phyloP scores from a whole-genome alignment of 2,888 invertebrate species.

The Zaprionus obscuricornis region DNA sequence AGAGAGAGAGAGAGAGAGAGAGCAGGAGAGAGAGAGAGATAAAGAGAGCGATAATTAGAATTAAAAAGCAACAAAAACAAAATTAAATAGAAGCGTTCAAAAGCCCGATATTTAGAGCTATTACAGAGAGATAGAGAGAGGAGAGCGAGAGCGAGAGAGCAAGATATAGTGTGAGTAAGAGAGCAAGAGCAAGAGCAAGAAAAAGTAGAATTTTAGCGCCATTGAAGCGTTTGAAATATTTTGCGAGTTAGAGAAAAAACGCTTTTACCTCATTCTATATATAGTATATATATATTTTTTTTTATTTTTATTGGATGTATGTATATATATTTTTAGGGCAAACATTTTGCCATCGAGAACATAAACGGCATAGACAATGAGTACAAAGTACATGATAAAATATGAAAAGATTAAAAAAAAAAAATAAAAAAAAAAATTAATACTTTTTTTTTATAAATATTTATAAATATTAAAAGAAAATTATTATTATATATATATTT shows the following conservation, averaged over 20 bases:
- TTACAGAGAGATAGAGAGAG: conserved; percentile 16
- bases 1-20: conserved; percentile 17
- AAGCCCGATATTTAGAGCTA: neutral
- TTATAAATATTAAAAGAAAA: conserved; percentile 14
- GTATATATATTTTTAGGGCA: conserved; percentile 42
- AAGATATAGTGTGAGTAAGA: no score
- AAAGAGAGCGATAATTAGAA: no score
- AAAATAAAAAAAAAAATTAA: conserved; percentile 35
- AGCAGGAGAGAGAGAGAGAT: conserved; percentile 13
- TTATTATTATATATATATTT: conserved; percentile 6
- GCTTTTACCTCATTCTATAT: conserved; percentile 75
- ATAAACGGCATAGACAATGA: conserved; percentile 55
- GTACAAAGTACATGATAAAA: conserved; percentile 72
- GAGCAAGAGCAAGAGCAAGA: conserved; percentile 38
- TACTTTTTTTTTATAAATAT: conserved; percentile 14
- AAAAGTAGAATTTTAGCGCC: conserved; percentile 46
- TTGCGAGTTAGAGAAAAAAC: conserved; percentile 61
- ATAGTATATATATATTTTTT: conserved; percentile 33
- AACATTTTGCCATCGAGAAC: conserved; percentile 54
- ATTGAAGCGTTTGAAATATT: conserved; percentile 35
- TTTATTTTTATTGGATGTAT: conserved; percentile 28
- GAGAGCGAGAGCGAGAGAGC: conserved; percentile 9
- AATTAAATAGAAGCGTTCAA: no score
- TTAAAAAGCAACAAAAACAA: no score
- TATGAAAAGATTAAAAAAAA: conserved; percentile 63